Evolutionary conservation across 2,113 vertebrate genomes (phyloP).

Genomic region (Paralichthys olivaceus): DNA sequence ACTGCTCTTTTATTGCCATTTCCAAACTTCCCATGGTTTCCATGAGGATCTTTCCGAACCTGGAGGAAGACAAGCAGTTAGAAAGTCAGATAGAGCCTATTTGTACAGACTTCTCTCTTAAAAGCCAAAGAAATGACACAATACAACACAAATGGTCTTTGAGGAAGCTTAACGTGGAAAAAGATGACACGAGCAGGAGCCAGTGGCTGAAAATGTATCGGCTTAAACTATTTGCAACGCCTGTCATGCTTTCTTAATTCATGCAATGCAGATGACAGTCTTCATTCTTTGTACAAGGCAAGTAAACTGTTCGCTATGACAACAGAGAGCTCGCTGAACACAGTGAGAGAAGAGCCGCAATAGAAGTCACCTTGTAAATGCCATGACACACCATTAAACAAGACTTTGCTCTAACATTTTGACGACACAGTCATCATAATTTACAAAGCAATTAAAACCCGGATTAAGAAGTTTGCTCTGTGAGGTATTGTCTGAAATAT

Average conservation of each 20-base stretch:
- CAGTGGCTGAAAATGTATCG: conserved; percentile 1
- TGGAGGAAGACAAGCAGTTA: conserved; percentile 39
- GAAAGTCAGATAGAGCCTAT: neutral
- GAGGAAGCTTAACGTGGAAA: conserved; percentile 11
- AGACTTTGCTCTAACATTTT: neutral
- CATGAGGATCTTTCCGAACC: conserved; percentile 30
- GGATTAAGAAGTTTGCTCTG: neutral
- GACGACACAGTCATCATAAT: neutral
- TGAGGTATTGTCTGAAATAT: neutral
- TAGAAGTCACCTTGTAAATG: conserved; percentile 12
- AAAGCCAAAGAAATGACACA: conserved; percentile 13
- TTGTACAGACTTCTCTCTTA: conserved; percentile 10
- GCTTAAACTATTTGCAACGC: conserved; percentile 19
- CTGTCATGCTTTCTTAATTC: conserved; percentile 35
- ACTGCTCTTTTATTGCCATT: conserved; percentile 33
- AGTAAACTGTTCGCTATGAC: conserved; percentile 31
- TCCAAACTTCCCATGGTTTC: conserved; percentile 36
- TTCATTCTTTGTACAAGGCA: conserved; percentile 16
- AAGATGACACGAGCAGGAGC: conserved; percentile 15
- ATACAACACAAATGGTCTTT: conserved; percentile 12
- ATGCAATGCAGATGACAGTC: conserved; percentile 29
- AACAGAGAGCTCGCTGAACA: conserved; percentile 38
- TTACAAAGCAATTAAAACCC: neutral
- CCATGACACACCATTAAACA: conserved; percentile 6
- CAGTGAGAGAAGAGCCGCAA: neutral